Conservation (phyloP, 1,140 invertebrate species). For the Drosophila micromelanica region DNA sequence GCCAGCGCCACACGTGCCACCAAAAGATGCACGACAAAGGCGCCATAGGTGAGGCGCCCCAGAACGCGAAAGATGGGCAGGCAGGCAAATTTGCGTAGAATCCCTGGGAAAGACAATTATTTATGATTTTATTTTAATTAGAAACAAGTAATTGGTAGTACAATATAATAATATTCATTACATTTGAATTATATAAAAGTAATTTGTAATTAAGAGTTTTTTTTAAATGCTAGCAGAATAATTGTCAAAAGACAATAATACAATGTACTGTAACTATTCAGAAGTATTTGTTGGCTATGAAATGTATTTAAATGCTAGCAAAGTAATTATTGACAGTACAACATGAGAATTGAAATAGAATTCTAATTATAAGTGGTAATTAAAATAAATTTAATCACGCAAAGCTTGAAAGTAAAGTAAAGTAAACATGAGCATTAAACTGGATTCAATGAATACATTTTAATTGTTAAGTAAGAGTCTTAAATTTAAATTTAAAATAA, state of each 20-base stretch:
- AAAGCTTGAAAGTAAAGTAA: too few relatives aligned
- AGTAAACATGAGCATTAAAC: not conserved
- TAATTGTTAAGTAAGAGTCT: not conserved
- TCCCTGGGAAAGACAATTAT: constrained; percentile 50
- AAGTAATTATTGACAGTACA: not conserved
- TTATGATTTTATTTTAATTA: not conserved
- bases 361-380: not conserved
- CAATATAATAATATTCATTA: not conserved
- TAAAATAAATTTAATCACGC: too few relatives aligned
- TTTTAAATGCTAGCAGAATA: too few relatives aligned
- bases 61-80: constrained; percentile 75
- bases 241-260: too few relatives aligned
- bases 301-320: too few relatives aligned
- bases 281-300: too few relatives aligned
- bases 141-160: not conserved
- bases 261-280: too few relatives aligned
- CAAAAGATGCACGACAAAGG: constrained; percentile 73
- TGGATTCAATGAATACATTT: too few relatives aligned
- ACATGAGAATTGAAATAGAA: not conserved
- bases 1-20: constrained; percentile 66
- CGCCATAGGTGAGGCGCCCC: constrained; percentile 80
- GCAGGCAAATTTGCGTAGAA: constrained; percentile 70
- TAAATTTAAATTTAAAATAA: not conserved
- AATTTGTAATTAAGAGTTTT: not conserved
- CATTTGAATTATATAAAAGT: not conserved